Conservation (phyloP, 2,888 invertebrate genomes). For the Tipula confusa region DNA sequence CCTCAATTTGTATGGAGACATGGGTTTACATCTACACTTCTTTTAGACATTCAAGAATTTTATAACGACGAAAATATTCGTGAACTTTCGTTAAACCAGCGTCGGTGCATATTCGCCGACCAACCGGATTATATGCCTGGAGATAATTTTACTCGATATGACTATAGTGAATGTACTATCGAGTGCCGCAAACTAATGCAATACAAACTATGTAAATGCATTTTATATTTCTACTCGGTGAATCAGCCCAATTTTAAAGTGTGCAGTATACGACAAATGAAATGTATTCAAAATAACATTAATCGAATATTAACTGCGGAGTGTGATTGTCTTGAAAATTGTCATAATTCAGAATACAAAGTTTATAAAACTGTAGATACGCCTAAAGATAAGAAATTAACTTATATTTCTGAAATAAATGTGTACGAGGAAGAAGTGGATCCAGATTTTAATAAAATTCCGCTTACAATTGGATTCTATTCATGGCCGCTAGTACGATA, state of each 20-base stretch:
- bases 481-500: constrained; percentile 69
- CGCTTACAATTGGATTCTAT: background rate
- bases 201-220: constrained; percentile 61
- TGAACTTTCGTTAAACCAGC: background rate
- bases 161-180: constrained; percentile 55
- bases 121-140: background rate
- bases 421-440: background rate
- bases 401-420: background rate
- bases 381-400: background rate
- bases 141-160: background rate
- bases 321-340: background rate
- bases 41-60: background rate
- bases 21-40: background rate
- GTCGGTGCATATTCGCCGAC: background rate
- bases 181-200: constrained; percentile 67
- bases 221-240: constrained; percentile 61
- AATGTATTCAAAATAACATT: background rate
- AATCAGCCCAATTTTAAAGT: background rate
- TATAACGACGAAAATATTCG: constrained; percentile 21
- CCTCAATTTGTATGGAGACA: background rate
- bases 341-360: background rate
- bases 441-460: constrained; percentile 16
- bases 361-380: background rate
- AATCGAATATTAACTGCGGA: background rate
- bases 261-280: background rate